Evolutionary conservation across 2,888 invertebrate genomes (phyloP).

Genomic region (Aphodius granarius): DNA sequence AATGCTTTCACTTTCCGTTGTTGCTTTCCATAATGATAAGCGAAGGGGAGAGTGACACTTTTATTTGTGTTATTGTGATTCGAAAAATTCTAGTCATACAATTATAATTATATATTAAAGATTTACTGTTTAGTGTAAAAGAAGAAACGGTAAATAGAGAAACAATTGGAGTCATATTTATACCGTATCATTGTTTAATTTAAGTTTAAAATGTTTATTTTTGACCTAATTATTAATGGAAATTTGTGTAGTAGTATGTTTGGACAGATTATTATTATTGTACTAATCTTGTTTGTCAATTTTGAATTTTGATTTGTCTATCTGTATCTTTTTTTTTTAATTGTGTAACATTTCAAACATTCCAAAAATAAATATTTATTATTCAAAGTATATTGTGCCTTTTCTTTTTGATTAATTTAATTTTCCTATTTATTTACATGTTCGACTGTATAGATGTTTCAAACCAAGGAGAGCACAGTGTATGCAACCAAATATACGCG

Average conservation of each 20-base stretch:
- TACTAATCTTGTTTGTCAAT: not conserved
- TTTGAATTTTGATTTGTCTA: not conserved
- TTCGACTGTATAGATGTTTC: no score
- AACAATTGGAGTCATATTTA: not conserved
- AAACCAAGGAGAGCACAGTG: no score
- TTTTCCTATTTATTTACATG: no score
- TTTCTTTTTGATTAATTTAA: slow-evolving; percentile 13
- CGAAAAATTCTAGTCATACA: slow-evolving; percentile 8
- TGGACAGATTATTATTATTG: not conserved
- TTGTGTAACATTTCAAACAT: slow-evolving; percentile 45
- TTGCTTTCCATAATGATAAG: not conserved
- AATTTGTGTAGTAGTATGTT: not conserved
- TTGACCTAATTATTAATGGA: not conserved
- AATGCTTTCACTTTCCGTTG: not conserved
- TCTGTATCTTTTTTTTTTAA: slow-evolving; percentile 4
- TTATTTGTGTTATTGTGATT: slow-evolving; percentile 12
- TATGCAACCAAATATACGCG: no score
- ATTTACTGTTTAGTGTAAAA: slow-evolving; percentile 3
- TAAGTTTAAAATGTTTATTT: slow-evolving; percentile 3
- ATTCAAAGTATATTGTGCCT: slow-evolving; percentile 33
- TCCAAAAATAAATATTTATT: slow-evolving; percentile 53
- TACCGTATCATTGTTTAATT: not conserved
- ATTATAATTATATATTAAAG: slow-evolving; percentile 9
- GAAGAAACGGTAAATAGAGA: not conserved
- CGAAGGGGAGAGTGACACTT: not conserved